phyloP scores from a whole-genome alignment of 2,797 vertebrate genomes.

The Pogoniulus pusillus region DNA sequence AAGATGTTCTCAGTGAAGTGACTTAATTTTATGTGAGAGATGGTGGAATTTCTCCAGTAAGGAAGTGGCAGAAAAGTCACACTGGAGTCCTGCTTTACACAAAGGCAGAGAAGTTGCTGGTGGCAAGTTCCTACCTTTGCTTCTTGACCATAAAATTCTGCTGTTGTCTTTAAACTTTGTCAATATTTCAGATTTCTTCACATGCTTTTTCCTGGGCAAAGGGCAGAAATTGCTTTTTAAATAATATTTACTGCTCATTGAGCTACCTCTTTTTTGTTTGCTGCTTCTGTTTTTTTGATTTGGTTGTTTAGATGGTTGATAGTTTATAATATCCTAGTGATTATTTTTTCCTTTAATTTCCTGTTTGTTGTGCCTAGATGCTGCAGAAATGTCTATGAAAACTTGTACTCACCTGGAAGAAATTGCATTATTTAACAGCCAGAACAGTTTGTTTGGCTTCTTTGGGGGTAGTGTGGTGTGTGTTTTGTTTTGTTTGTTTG shows the following conservation, averaged over 20 bases:
- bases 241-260: neutral
- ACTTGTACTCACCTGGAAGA: neutral
- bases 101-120: neutral
- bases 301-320: neutral
- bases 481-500: neutral
- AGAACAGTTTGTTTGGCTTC: neutral
- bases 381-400: neutral
- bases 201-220: neutral
- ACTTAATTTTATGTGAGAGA: neutral
- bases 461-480: too few species aligned
- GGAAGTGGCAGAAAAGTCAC: neutral
- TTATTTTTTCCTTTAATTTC: slow-evolving; percentile 12
- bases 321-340: neutral
- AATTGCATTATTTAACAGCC: neutral
- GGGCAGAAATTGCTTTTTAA: neutral
- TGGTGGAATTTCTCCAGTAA: neutral
- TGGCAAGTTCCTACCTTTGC: neutral
- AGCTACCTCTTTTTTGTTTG: neutral
- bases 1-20: neutral
- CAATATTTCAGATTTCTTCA: neutral
- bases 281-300: too few species aligned
- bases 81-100: neutral
- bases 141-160: neutral
- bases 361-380: neutral
- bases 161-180: neutral